These are phyloP conservation scores for Sebastes matsubarae DNA, from an alignment of 2,797 vertebrate genomes.

Conservation along the genomic window DNA sequence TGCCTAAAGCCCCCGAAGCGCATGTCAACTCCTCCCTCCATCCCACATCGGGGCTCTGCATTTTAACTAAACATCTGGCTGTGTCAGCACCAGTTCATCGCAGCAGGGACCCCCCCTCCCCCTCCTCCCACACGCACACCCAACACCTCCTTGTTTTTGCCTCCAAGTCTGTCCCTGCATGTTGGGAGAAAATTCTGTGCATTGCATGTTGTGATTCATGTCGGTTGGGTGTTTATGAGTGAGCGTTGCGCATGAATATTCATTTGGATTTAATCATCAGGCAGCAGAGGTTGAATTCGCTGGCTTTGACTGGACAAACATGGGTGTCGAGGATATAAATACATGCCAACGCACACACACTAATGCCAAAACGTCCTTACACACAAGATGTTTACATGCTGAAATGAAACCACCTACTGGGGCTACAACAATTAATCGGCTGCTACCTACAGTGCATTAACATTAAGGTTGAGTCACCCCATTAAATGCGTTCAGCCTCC, in stretches of 20 bases:
- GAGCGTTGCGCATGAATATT: constrained; percentile 25
- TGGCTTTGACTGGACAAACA: constrained; percentile 11
- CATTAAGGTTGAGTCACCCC: constrained; percentile 68
- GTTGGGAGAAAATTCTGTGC: constrained; percentile 5
- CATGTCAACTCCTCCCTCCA: constrained; percentile 65
- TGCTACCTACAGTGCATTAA: constrained; percentile 65
- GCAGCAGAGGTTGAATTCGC: constrained; percentile 4
- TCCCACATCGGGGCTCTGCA: constrained; percentile 64
- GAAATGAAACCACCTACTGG: constrained; percentile 55
- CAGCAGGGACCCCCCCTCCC: constrained; percentile 50
- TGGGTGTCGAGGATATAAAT: constrained; percentile 11
- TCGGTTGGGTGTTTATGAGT: neutral
- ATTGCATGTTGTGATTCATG: constrained; percentile 9
- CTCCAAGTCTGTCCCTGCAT: constrained; percentile 6
- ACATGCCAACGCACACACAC: neutral
- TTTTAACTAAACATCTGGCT: constrained; percentile 81
- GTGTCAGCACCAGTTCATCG: constrained; percentile 78
- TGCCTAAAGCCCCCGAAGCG: constrained; percentile 69
- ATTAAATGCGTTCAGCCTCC: constrained; percentile 58
- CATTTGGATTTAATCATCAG: constrained; percentile 32
- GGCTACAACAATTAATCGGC: constrained; percentile 58
- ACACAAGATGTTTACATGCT: constrained; percentile 50
- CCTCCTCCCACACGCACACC: neutral
- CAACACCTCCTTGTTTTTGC: neutral
- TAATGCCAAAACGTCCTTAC: constrained; percentile 22